These are phyloP conservation scores for Taeniopygia guttata DNA, from an alignment of 2,797 vertebrate genomes.

Conservation along the genomic window DNA sequence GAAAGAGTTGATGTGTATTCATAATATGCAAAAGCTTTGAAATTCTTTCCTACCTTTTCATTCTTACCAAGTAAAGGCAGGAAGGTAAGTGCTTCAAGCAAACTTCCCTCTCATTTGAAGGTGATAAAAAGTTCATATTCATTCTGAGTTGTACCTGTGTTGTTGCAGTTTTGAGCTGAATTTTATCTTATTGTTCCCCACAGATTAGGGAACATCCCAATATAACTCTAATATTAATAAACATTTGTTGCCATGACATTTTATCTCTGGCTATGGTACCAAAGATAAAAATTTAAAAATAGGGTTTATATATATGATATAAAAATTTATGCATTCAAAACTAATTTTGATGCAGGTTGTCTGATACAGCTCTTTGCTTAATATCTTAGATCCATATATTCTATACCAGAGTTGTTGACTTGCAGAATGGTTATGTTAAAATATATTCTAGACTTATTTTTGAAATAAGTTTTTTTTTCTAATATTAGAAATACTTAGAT, in stretches of 20 bases:
- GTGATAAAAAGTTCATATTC: not conserved
- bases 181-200: not conserved
- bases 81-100: not conserved
- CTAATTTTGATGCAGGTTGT: not conserved
- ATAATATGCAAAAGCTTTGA: not conserved
- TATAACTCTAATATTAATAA: not conserved
- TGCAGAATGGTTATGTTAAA: not conserved
- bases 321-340: not conserved
- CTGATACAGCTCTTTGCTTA: not conserved
- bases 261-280: not conserved
- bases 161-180: not conserved
- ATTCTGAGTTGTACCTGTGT: not conserved
- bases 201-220: not conserved
- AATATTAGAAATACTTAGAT: not conserved
- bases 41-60: not conserved
- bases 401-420: not conserved
- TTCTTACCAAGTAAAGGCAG: not conserved
- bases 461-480: not conserved
- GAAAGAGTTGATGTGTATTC: not conserved
- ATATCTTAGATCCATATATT: not conserved
- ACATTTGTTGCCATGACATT: not conserved
- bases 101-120: not conserved
- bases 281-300: not conserved
- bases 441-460: not conserved
- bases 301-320: not conserved